Evolutionary conservation across 2,888 invertebrate species (phyloP), one percentile per base, ranked within the genome.

Genomic region (Linyphia triangularis): DNA sequence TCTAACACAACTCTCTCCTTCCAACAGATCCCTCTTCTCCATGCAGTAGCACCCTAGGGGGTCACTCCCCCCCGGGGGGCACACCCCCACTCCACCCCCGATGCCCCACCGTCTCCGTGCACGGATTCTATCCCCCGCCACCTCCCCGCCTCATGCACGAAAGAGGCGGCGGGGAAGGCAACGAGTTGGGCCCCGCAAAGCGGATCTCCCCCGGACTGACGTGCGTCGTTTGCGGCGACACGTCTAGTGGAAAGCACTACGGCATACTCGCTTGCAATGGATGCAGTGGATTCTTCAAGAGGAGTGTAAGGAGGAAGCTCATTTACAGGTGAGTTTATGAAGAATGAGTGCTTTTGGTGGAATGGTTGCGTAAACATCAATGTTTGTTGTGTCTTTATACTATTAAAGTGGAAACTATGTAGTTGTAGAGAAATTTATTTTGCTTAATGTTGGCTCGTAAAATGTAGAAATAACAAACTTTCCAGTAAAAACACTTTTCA

Each of bases 181-280:
- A 16, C 16, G 51, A 16, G 16, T 5, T 5, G 16, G 5, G 5
- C 13, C 67, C 89, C 28, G 72, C 79, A 13, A 90, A 90, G 77
- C 51, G 90, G n/a, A 70, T 90, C 26, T 90, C 90, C 10, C 90
- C 91, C 2, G 90, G 90, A n/a, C 94, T 99, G 79, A 96, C 96
- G 86, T 99, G 99, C 93, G 97, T 98, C 79, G 99, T 99, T 0
- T 99, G 99, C 92, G 98, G 98, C 0, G 99, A 99, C 93, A 98
- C 98, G 6, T 97, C 97, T 91, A 98, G 97, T 1, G 99, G 99
- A 1, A 99, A 99, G 92, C 99, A 99, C 93, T 99, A 98, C 93
- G 99, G 99, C 0, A 99, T 99, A 92, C 94, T 99, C 90, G 99
- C 99, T 0, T 99, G 99, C 93, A 99, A 99, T 92, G 99, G 99